Conservation (phyloP, 1,140 invertebrate species). For the Agrilus planipennis region DNA sequence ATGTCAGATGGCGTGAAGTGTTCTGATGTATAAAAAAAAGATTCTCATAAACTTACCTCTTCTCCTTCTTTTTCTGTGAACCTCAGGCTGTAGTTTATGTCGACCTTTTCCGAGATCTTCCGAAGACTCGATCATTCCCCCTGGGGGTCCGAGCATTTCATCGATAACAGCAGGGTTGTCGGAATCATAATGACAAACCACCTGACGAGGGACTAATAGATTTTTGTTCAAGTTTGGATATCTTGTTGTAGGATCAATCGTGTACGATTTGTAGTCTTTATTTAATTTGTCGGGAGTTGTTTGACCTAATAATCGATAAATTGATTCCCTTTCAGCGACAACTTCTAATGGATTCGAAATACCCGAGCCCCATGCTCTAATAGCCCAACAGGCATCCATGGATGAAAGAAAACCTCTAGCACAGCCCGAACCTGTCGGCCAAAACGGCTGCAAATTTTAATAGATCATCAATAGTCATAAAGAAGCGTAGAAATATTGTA, state of each 20-base stretch:
- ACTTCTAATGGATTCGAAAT: slow-evolving; percentile 61
- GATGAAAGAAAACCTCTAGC: slow-evolving; percentile 92
- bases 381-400: slow-evolving; percentile 92
- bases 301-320: slow-evolving; percentile 67
- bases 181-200: slow-evolving; percentile 44
- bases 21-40: neutral
- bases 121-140: too few relatives aligned
- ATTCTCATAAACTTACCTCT: slow-evolving; percentile 41
- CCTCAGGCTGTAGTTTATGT: slow-evolving; percentile 35
- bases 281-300: slow-evolving; percentile 93
- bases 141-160: slow-evolving; percentile 28
- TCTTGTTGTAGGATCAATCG: slow-evolving; percentile 79
- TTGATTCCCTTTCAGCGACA: slow-evolving; percentile 87
- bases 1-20: too few relatives aligned
- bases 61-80: slow-evolving; percentile 50
- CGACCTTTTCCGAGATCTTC: too few relatives aligned
- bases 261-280: slow-evolving; percentile 78
- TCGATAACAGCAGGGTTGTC: slow-evolving; percentile 43
- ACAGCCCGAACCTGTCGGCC: slow-evolving; percentile 96
- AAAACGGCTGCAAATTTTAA: slow-evolving; percentile 66
- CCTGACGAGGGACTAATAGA: slow-evolving; percentile 46
- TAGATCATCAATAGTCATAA: neutral
- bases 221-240: slow-evolving; percentile 51
- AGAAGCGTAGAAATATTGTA: neutral
- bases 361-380: slow-evolving; percentile 69